A percentile compares a stretch with the other conserved stretches of the same genome.
Evolutionary conservation across 1,140 invertebrate species (phyloP).

Genomic region (Cheumatopsyche charites): DNA sequence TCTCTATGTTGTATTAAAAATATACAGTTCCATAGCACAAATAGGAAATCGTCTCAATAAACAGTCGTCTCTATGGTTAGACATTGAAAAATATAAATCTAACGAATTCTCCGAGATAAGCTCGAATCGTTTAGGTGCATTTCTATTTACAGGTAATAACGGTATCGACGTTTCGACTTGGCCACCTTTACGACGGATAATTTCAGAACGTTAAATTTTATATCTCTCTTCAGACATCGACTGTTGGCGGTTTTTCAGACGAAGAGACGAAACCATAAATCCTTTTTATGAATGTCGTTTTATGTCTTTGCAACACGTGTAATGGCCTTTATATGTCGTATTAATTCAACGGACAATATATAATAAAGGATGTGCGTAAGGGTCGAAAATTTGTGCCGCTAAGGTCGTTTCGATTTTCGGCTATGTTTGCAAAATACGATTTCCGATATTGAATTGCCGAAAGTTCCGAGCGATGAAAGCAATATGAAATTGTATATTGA

Average conservation of each 20-base stretch:
- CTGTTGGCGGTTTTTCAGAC: constrained; percentile 2
- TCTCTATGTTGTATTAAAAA: not conserved
- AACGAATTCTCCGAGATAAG: too few relatives aligned
- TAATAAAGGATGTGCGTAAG: constrained; percentile 1
- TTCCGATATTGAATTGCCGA: too few relatives aligned
- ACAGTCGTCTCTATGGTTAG: too few relatives aligned
- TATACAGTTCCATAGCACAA: not conserved
- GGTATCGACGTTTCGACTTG: not conserved
- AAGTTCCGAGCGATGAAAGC: too few relatives aligned
- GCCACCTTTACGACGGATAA: not conserved
- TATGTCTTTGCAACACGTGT: constrained; percentile 23
- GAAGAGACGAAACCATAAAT: constrained; percentile 22
- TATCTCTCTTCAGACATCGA: constrained; percentile 1
- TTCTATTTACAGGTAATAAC: too few relatives aligned
- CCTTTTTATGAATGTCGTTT: constrained; percentile 27
- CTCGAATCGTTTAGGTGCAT: too few relatives aligned
- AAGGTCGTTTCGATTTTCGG: too few relatives aligned
- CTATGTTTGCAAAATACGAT: too few relatives aligned
- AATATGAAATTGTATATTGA: too few relatives aligned
- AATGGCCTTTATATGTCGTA: constrained; percentile 26
- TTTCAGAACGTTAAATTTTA: constrained; percentile 2
- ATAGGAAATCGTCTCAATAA: too few relatives aligned
- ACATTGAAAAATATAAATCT: too few relatives aligned
- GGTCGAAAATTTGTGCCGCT: constrained; percentile 1
- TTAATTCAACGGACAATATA: constrained; percentile 28